Conservation (phyloP, 2,888 invertebrate species). For the Sabatieria punctata region DNA sequence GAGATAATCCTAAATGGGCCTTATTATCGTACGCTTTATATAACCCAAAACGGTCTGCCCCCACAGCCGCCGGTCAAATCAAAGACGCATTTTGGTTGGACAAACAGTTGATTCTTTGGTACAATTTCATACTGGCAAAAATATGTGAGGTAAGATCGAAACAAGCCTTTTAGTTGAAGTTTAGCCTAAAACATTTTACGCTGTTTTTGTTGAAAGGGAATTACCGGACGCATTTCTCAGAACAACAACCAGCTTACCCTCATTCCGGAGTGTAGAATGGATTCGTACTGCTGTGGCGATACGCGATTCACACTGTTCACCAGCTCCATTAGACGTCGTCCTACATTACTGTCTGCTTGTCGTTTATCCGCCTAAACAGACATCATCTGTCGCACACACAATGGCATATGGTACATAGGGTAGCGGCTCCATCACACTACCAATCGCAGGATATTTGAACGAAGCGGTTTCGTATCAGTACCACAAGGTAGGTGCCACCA, state of each 20-base stretch:
- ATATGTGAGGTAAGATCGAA: no score
- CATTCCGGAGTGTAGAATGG: conserved; percentile 85
- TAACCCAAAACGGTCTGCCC: no score
- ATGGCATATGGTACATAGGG: no score
- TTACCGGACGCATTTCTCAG: no score
- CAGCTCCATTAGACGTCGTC: conserved; percentile 70
- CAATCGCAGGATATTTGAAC: no score
- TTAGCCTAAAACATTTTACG: no score
- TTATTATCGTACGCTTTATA: no score
- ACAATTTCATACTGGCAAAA: not conserved
- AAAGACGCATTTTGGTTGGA: not conserved
- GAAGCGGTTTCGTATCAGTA: no score
- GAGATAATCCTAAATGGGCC: conserved; percentile 72
- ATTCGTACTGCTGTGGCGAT: conserved; percentile 69
- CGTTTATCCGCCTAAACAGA: conserved; percentile 45
- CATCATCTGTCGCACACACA: no score
- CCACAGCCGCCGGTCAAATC: conserved; percentile 18
- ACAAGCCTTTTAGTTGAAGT: no score
- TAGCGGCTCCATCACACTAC: no score
- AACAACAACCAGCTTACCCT: conserved; percentile 46
- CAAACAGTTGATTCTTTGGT: not conserved
- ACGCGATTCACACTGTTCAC: conserved; percentile 81
- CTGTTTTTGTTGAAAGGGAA: no score
- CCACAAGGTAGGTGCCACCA: not conserved
- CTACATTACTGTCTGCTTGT: conserved; percentile 65